Percentiles rank a stretch among this genome's conserved stretches.
phyloP scores from a whole-genome alignment of 2,797 vertebrate genomes.

The Alectoris magna region DNA sequence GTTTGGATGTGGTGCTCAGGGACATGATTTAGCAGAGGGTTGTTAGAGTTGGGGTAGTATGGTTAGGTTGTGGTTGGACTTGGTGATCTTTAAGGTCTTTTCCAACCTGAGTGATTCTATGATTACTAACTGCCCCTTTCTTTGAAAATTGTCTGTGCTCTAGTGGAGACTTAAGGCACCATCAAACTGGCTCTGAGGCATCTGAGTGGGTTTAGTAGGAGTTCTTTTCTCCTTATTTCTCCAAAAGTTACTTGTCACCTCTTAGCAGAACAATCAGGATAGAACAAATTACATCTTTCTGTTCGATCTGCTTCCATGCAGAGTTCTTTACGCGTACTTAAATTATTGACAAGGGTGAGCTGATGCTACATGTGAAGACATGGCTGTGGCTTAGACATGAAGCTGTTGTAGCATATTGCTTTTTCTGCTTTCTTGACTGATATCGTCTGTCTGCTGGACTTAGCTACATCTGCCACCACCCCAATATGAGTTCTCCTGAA shows the following conservation, averaged over 20 bases:
- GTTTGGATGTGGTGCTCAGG: too few species aligned
- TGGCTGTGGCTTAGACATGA: neutral
- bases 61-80: too few species aligned
- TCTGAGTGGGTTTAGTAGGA: neutral
- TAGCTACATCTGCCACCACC: too few species aligned
- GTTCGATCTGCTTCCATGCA: neutral
- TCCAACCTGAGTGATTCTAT: too few species aligned
- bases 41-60: too few species aligned
- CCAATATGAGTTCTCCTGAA: too few species aligned
- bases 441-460: neutral
- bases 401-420: neutral
- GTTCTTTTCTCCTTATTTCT: neutral
- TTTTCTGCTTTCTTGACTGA: neutral
- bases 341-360: neutral
- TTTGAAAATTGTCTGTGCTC: neutral
- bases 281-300: neutral
- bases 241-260: neutral
- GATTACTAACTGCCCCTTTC: neutral
- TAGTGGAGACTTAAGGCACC: neutral
- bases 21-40: too few species aligned
- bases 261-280: neutral
- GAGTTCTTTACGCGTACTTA: rapidly evolving
- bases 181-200: neutral
- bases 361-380: neutral
- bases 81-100: too few species aligned